Conservation (phyloP, 2,113 vertebrate species). For the Myiozetetes cayanensis region DNA sequence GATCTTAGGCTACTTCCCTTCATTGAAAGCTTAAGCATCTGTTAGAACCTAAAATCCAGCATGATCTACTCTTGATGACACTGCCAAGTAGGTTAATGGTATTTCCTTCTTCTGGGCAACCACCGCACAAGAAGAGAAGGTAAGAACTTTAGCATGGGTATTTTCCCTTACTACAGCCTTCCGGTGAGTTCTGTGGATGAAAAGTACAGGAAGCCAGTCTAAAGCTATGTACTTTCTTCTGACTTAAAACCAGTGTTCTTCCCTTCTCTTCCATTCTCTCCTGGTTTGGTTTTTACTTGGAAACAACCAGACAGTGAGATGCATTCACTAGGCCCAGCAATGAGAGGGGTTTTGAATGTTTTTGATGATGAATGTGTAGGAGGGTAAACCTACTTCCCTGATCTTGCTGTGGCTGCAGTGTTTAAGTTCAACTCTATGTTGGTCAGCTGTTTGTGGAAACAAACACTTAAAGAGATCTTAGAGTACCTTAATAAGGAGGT, state of each 20-base stretch:
- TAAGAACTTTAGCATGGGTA: background rate
- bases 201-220: background rate
- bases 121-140: background rate
- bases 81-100: background rate
- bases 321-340: background rate
- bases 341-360: fast-evolving
- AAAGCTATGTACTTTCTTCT: background rate
- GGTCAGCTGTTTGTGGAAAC: background rate
- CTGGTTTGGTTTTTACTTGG: background rate
- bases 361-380: background rate
- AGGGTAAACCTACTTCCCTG: background rate
- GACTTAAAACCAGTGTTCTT: background rate
- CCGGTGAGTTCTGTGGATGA: background rate
- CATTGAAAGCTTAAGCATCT: background rate
- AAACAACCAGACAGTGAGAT: background rate
- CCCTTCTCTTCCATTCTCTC: background rate
- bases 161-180: background rate
- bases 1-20: background rate
- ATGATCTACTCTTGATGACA: background rate
- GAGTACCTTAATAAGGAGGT: background rate
- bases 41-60: background rate
- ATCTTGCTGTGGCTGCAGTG: background rate
- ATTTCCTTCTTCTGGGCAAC: background rate
- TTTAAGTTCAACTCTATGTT: background rate
- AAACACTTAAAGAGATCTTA: background rate